Percentiles rank a stretch among this genome's conserved stretches.
These are phyloP conservation scores for Drosophila mercatorum DNA, from an alignment of 2,888 invertebrate species.

Conservation along the genomic window DNA sequence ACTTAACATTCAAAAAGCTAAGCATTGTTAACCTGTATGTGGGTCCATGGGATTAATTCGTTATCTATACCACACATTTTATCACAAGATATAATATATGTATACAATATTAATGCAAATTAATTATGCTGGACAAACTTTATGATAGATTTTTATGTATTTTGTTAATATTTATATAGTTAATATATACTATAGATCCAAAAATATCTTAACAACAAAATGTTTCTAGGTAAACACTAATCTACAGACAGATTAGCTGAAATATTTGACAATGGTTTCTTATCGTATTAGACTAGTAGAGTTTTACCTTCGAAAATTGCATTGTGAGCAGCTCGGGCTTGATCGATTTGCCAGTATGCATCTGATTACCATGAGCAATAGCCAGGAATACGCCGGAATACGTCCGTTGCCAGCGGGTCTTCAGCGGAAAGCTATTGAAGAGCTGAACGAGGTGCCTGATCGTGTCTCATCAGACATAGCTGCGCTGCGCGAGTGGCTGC, in stretches of 20 bases:
- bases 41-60: neutral
- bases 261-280: conserved; percentile 28
- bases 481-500: conserved; percentile 85
- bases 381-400: conserved; percentile 2
- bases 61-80: neutral
- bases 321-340: conserved; percentile 5
- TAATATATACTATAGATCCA: neutral
- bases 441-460: conserved; percentile 85
- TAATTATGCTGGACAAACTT: no score
- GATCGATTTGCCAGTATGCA: conserved; percentile 34
- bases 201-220: neutral
- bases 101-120: neutral
- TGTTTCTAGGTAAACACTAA: conserved; percentile 14
- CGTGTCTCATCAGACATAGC: conserved; percentile 81
- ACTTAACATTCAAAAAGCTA: conserved; percentile 15
- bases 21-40: conserved; percentile 16
- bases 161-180: neutral
- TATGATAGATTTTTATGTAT: neutral
- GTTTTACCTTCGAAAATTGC: conserved; percentile 30
- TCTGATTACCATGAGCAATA: conserved; percentile 31
- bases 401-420: conserved; percentile 54
- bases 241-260: conserved; percentile 40
- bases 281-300: conserved; percentile 25
- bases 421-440: conserved; percentile 83
- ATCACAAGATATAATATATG: neutral